Evolutionary conservation across 2,797 vertebrate genomes (phyloP).

Genomic region (Neosilurus hyrtlii): DNA sequence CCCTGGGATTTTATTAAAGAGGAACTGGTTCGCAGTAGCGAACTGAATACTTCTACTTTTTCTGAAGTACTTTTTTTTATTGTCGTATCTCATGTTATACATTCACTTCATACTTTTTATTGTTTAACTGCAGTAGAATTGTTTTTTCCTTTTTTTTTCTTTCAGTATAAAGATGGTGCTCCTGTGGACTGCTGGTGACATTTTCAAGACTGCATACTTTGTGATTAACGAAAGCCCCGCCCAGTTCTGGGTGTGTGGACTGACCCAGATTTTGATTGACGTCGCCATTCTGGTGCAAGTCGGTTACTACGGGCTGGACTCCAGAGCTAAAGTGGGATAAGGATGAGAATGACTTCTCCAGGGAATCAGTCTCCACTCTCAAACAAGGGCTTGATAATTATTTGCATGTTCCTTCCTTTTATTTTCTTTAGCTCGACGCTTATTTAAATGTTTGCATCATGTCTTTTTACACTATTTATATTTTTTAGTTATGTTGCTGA

Average conservation of each 20-base stretch:
- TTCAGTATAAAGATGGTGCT: slow-evolving; percentile 82
- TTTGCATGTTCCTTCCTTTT: slow-evolving; percentile 9
- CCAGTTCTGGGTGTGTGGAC: slow-evolving; percentile 79
- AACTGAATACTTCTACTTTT: neutral
- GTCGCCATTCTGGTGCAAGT: slow-evolving; percentile 78
- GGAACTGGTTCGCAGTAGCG: slow-evolving; percentile 5
- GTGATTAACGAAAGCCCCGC: slow-evolving; percentile 74
- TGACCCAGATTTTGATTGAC: slow-evolving; percentile 76
- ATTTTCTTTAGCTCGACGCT: neutral
- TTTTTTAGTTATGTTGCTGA: slow-evolving; percentile 20
- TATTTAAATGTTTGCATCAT: slow-evolving; percentile 12
- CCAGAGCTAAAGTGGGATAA: slow-evolving; percentile 69
- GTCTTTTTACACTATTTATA: slow-evolving; percentile 26
- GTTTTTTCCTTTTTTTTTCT: slow-evolving; percentile 38
- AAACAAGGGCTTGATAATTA: slow-evolving; percentile 35
- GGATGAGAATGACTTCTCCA: neutral
- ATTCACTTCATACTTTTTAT: slow-evolving; percentile 9
- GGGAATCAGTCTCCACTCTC: neutral
- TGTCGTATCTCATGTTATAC: neutral
- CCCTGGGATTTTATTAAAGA: slow-evolving; percentile 26
- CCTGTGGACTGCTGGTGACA: slow-evolving; percentile 77
- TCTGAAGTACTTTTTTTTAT: neutral
- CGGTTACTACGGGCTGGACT: slow-evolving; percentile 67
- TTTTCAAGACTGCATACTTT: slow-evolving; percentile 82
- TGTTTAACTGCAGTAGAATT: neutral